These are phyloP conservation scores for Emydura subglobosa DNA, from an alignment of 2,113 vertebrate genomes.

Conservation along the genomic window DNA sequence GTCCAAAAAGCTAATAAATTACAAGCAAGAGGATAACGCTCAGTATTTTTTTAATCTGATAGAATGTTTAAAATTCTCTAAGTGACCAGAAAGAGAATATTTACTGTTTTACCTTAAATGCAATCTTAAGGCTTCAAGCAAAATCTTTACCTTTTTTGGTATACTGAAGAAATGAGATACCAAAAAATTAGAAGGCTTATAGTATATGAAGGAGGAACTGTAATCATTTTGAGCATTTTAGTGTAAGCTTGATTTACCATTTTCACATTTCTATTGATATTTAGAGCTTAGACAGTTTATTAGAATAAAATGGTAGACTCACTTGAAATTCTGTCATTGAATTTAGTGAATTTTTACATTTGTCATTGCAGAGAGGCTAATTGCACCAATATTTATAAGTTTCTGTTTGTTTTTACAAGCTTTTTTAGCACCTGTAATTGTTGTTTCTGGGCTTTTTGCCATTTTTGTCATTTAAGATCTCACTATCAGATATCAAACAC, in stretches of 20 bases:
- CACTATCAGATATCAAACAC: neutral
- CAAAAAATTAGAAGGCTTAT: neutral
- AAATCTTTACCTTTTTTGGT: neutral
- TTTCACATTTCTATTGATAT: conserved; percentile 15
- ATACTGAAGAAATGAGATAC: neutral
- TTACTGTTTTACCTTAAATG: neutral
- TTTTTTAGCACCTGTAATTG: conserved; percentile 21
- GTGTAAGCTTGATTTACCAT: neutral
- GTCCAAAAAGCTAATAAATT: neutral
- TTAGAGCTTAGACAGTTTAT: neutral
- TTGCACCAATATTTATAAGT: conserved; percentile 59
- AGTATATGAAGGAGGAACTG: neutral
- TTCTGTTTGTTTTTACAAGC: conserved; percentile 46
- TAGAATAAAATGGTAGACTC: neutral
- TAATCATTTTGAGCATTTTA: neutral
- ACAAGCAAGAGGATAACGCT: neutral
- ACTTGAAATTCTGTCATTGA: neutral
- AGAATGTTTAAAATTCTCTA: neutral
- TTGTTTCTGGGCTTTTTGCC: conserved; percentile 60
- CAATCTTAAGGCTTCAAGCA: neutral
- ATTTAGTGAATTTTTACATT: neutral
- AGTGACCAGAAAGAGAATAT: neutral
- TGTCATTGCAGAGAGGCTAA: neutral
- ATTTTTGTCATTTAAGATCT: conserved; percentile 52
- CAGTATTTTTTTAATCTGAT: neutral